These are phyloP conservation scores for Drosophila sp. DNA, from an alignment of 1,140 invertebrate species.

Conservation along the genomic window DNA sequence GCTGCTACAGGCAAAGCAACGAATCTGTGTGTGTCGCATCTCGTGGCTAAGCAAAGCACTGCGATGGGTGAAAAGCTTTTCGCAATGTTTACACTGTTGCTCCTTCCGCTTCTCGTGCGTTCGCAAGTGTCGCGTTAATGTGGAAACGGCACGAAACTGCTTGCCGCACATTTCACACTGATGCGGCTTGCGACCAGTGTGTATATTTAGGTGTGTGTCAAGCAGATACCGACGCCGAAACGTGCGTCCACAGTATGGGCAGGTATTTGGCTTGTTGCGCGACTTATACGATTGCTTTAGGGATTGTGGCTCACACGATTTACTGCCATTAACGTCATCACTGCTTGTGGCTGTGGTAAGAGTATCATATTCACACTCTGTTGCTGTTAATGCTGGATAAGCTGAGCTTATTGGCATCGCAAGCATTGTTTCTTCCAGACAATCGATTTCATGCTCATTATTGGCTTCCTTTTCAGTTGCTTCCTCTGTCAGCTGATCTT, in stretches of 20 bases:
- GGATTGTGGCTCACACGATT: not conserved
- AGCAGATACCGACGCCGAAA: constrained; percentile 51
- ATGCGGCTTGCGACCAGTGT: constrained; percentile 87
- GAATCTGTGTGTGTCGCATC: constrained; percentile 50
- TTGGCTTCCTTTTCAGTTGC: not conserved
- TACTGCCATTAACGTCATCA: not conserved
- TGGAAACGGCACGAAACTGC: constrained; percentile 70
- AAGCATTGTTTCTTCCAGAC: constrained; percentile 21
- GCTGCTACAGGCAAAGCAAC: constrained; percentile 33
- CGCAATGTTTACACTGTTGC: constrained; percentile 47
- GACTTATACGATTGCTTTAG: constrained; percentile 23
- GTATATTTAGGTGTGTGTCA: constrained; percentile 86
- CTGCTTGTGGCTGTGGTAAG: not conserved
- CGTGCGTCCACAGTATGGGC: constrained; percentile 51
- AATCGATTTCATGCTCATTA: not conserved
- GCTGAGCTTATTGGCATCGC: not conserved
- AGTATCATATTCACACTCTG: constrained; percentile 9
- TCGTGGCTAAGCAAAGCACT: constrained; percentile 55
- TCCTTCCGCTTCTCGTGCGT: constrained; percentile 39
- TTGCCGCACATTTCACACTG: constrained; percentile 87
- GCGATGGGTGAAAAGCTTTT: constrained; percentile 44
- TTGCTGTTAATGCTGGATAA: not conserved
- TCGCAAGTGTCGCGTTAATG: constrained; percentile 47
- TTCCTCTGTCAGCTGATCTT: not conserved
- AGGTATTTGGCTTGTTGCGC: constrained; percentile 41